phyloP scores from a whole-genome alignment of 2,888 invertebrate genomes.

The Acheta domesticus region DNA sequence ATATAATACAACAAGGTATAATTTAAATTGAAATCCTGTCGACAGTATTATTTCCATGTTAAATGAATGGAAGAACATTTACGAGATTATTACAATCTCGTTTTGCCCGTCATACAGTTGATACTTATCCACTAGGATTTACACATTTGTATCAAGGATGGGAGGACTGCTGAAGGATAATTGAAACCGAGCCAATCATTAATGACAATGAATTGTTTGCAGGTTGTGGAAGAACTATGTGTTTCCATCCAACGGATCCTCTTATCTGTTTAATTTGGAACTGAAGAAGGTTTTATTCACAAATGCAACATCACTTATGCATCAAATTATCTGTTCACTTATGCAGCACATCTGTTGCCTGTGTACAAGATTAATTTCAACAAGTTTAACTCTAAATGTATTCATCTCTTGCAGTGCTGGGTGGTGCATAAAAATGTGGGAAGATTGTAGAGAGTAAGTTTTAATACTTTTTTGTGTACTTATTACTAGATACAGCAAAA shows the following conservation, averaged over 20 bases:
- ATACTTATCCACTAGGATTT: no score
- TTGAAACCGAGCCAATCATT: not conserved
- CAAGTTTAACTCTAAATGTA: conserved; percentile 76
- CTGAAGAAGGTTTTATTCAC: conserved; percentile 88
- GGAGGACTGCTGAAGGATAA: no score
- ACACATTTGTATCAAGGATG: no score
- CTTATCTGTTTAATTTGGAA: conserved; percentile 86
- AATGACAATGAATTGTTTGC: conserved; percentile 20
- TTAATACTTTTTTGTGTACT: no score
- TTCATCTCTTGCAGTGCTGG: conserved; percentile 93
- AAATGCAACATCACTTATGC: conserved; percentile 85
- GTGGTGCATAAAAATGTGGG: conserved; percentile 96
- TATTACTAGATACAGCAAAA: no score
- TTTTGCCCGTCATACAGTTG: no score
- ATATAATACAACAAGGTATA: no score
- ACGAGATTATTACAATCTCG: no score
- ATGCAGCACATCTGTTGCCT: conserved; percentile 79
- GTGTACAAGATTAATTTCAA: conserved; percentile 88
- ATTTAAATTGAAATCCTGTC: no score
- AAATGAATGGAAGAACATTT: no score
- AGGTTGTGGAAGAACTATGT: conserved; percentile 84
- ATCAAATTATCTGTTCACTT: conserved; percentile 69
- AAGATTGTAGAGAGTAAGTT: conserved; percentile 71
- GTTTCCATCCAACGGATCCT: conserved; percentile 78
- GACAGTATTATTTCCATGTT: no score